Conservation (phyloP, 2,797 vertebrate species). For the Fringilla coelebs region DNA sequence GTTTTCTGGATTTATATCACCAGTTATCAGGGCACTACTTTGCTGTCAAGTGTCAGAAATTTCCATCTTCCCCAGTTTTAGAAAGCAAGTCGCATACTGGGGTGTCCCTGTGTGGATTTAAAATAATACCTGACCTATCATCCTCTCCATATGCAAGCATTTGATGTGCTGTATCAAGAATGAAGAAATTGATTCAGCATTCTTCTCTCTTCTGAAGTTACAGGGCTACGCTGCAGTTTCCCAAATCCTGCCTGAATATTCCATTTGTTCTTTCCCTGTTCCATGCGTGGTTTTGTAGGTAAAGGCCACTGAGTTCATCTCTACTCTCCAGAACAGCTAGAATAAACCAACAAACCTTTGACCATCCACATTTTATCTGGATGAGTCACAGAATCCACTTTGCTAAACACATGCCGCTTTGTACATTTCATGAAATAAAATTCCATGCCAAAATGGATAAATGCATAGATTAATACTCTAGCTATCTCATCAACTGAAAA, state of each 20-base stretch:
- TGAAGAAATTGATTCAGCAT: background rate
- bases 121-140: background rate
- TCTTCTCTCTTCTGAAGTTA: background rate
- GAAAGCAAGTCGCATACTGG: background rate
- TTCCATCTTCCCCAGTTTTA: background rate
- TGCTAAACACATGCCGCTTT: background rate
- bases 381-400: background rate
- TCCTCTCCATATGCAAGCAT: background rate
- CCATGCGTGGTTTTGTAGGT: background rate
- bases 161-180: background rate
- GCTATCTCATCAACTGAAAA: background rate
- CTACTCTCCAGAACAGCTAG: background rate
- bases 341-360: background rate
- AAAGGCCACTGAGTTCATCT: background rate
- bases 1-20: background rate
- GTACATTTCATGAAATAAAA: background rate
- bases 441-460: background rate
- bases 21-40: background rate
- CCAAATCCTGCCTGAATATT: background rate
- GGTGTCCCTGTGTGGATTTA: background rate
- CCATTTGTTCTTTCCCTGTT: background rate
- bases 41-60: background rate
- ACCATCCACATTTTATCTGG: background rate
- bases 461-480: background rate
- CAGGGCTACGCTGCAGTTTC: background rate